phyloP scores from a whole-genome alignment of 2,113 vertebrate genomes.

The Corythornis cristatus region DNA sequence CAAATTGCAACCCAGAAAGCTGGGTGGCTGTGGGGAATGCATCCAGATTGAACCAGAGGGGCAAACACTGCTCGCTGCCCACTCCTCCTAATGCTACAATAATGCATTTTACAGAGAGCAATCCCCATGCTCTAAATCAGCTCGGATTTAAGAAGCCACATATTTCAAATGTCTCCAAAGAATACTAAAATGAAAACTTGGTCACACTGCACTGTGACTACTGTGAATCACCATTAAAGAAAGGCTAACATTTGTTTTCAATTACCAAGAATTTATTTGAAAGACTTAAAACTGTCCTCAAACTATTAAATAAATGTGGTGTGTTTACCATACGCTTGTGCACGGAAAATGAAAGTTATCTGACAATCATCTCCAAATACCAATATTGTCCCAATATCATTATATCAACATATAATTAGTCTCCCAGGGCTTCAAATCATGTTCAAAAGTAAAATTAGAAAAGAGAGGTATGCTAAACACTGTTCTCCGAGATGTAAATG shows the following conservation, averaged over 20 bases:
- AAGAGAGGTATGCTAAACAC: not conserved
- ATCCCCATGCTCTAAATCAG: not conserved
- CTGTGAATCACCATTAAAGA: not conserved
- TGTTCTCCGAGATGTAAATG: not conserved
- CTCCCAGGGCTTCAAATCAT: not conserved
- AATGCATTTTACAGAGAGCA: not conserved
- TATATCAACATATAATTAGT: not conserved
- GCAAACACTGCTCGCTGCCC: not conserved
- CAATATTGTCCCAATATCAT: not conserved
- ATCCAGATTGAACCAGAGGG: not conserved
- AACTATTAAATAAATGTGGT: not conserved
- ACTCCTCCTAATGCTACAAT: not conserved
- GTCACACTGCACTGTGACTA: not conserved
- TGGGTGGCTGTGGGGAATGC: accelerated
- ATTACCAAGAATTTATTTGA: not conserved
- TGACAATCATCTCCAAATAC: conserved; percentile 4
- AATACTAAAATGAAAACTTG: not conserved
- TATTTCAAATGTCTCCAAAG: not conserved
- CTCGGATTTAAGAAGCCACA: not conserved
- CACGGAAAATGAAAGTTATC: not conserved
- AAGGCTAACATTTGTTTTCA: conserved; percentile 34
- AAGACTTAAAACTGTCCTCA: not conserved
- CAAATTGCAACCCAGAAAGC: not conserved
- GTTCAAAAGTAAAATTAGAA: not conserved
- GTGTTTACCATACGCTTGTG: not conserved